Base-by-base conservation (phyloP, 2,113 vertebrate genomes). In the Capreolus pygargus region DNA sequence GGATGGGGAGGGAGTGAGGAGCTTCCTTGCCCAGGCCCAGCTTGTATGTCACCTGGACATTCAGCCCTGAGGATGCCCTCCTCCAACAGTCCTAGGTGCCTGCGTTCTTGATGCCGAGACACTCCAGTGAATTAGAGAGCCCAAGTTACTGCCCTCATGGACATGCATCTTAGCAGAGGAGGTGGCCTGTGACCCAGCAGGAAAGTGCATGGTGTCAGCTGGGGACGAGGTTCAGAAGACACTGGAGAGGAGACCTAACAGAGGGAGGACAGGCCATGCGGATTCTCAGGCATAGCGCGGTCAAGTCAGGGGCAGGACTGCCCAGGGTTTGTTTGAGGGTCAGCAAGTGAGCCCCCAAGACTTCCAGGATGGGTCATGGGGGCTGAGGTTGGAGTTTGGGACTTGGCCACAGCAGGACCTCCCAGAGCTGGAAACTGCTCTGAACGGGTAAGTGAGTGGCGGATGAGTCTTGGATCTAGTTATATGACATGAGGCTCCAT, bases 161-260 rank as follows among this genome's bases (percentile, higher is more conserved):
- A 58, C 60, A 60, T 12, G 8, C 12, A 1, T 76, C 36, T 21
- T 0, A 1, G 11, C 4, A 57, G 64, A n/a, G 17, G 54, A 6
- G 7, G 7, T 1, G 4, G 30, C n/a, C 87, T 5, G 0, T 10
- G 5, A 45, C 2, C 12, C 39, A 52, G 0, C 16, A 43, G 19
- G 7, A 17, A 16, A 9, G 12, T 16, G 6, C 13, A 0, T 61
- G 1, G 1, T 27, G 3, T 45, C 30, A 19, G 7, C 3, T 4
- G 54, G 13, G 50, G 16, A 21, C 0, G 6, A 16, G 14, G 2
- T 39, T 0, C 1, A 1, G 58, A 43, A 8, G 15, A 21, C 3
- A 1, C 2, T 1, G 12, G 16, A 52, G 6, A 13, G 3, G 27
- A 82, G 45, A 10, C 27, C n/a, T 21, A 57, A 7, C 7, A 3